Conservation (phyloP, 2,113 vertebrate genomes). For the Riparia riparia region DNA sequence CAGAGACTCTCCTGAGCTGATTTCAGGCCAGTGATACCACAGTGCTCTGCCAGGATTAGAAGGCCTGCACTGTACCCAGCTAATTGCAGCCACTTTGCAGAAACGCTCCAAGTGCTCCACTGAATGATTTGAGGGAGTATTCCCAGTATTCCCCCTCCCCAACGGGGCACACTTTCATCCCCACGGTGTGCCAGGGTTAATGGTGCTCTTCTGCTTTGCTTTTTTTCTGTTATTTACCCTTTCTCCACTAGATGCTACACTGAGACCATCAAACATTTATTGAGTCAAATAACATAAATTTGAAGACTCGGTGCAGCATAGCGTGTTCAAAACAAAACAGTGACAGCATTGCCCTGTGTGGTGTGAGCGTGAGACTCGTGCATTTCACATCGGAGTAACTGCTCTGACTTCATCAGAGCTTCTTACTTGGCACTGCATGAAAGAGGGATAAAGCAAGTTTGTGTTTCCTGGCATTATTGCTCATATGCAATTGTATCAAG, state of each 20-base stretch:
- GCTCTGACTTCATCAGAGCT: neutral
- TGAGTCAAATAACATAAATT: slow-evolving; percentile 38
- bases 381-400: neutral
- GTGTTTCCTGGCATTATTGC: neutral
- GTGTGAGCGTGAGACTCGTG: neutral
- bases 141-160: neutral
- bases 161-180: neutral
- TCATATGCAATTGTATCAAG: neutral
- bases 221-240: slow-evolving; percentile 59
- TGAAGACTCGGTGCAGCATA: neutral
- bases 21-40: neutral
- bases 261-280: slow-evolving; percentile 54
- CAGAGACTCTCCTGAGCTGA: neutral
- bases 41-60: neutral
- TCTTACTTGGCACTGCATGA: neutral
- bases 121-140: neutral
- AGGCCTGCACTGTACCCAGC: neutral
- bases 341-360: neutral
- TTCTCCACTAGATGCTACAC: slow-evolving; percentile 53
- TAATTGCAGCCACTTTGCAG: neutral
- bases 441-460: neutral
- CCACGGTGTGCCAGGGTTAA: neutral
- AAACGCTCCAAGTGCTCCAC: neutral
- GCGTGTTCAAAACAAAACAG: neutral
- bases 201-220: neutral